Evolutionary conservation across 2,113 vertebrate species (phyloP), one percentile per base, ranked within the genome.

Genomic region (Turnix velox): DNA sequence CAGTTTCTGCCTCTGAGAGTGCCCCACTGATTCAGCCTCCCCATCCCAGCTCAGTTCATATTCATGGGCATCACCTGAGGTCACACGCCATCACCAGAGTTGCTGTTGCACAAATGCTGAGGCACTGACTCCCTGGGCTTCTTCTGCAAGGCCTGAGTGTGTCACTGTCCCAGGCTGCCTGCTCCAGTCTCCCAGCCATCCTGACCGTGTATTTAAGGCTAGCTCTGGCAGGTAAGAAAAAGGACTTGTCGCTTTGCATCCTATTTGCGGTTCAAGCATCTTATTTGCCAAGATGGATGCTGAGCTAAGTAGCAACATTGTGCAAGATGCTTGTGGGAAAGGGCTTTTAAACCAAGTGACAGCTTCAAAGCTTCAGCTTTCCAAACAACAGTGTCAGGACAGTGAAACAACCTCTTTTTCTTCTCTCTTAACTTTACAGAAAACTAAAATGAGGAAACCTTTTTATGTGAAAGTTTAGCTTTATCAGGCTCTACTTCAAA

Each of bases 281-380:
- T 8, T 82, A n/a, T 40, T 91, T 95, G 85, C 58, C 75, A 75
- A 55, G 63, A 74, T 49, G 40, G 35, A 37, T 68, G 28, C 13
- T 1, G 8, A 79, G 22, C 12, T 75, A 52, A 83, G 54, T 40
- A 73, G 13, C 23, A 59, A 20, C 16, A 24, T 31, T 82, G 23
- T 79, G 49, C 27, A 59, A 76, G 42, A 48, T 61, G 18, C 12
- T 3, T 24, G 10, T 69, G 33, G n/a, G 37, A 77, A 52, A 66
- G 28, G 3, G 4, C 3, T 69, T 88, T 88, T 69, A 62, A 88
- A 83, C 14, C 6, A 61, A 76, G 13, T 7, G 7, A 48, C 4
- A 58, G 9, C 37, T 76, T 90, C 49, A 90, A 68, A 87, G 23
- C 14, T 59, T 82, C 61, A 63, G 4, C 15, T 76, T 90, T 82